Evolutionary conservation across 1,140 invertebrate species (phyloP).

Genomic region (Drosophila burlai): DNA sequence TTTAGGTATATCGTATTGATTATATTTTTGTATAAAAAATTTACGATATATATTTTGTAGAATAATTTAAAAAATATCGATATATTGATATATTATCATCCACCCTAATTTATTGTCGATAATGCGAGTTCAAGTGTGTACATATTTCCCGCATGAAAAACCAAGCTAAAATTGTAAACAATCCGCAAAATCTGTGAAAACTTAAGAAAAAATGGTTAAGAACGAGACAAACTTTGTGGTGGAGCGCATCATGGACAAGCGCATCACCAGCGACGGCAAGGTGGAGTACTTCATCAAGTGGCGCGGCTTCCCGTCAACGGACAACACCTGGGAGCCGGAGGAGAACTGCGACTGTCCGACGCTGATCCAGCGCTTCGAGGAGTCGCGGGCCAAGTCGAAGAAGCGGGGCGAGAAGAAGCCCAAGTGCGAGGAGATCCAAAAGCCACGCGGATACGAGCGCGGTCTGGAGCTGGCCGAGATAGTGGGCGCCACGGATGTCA

Average conservation of each 20-base stretch:
- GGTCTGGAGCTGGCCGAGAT: constrained; percentile 96
- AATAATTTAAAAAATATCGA: too few relatives aligned
- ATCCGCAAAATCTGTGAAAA: not conserved
- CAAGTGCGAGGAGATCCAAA: constrained; percentile 81
- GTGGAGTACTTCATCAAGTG: constrained; percentile 85
- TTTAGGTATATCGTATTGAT: too few relatives aligned
- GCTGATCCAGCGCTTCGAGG: constrained; percentile 95
- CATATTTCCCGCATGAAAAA: not conserved
- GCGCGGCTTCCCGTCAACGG: constrained; percentile 86
- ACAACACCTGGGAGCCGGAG: constrained; percentile 95
- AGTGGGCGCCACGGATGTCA: constrained; percentile 89
- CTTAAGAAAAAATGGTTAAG: constrained; percentile 53
- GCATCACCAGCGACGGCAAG: constrained; percentile 83
- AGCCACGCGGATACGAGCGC: constrained; percentile 90
- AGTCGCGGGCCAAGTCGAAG: constrained; percentile 89
- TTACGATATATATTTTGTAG: too few relatives aligned
- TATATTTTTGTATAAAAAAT: too few relatives aligned
- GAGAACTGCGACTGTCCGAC: constrained; percentile 97
- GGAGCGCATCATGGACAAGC: constrained; percentile 85
- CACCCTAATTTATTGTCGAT: not conserved
- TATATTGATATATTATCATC: too few relatives aligned
- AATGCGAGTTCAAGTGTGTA: constrained; percentile 4
- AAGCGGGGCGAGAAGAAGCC: constrained; percentile 85
- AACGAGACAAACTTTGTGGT: constrained; percentile 83
- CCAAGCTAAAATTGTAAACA: constrained; percentile 25